Base-by-base conservation (phyloP, 2,888 invertebrate genomes). In the Ephialtes manifestator region DNA sequence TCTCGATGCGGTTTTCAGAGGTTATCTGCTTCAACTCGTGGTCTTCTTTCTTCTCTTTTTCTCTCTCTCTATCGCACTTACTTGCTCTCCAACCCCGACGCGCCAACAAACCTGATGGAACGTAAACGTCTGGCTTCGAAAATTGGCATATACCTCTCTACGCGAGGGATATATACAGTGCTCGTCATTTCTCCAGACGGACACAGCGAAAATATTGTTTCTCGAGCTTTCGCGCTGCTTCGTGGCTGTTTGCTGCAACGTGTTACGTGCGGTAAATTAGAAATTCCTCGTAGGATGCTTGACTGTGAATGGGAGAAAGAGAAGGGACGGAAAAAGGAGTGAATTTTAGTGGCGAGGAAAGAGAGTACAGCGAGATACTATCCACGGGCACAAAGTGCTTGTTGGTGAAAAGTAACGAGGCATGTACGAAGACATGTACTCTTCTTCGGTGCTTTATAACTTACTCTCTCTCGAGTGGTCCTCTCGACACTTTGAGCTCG, bases 61-160 rank as follows among this genome's bases (percentile, higher is more conserved):
- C 65, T 58, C 67, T n/a, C 20, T 63, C 74, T n/a, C 15, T 63
- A 31, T 63, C 39, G 39, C 24, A 75, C 24, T 28, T 0, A 2
- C 15, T 58, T 28, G 58, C 71, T 65, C 71, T 65, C 35, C 60
- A 70, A 35, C 67, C 28, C 48, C 60, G 72, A 35, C 67, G 74
- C 67, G 46, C 79, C 72, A 63, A 28, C 67, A 35, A 74, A 67
- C 31, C 35, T n/a, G 58, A 20, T 60, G 58, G 55, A 75, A 75
- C 58, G 68, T 75, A 81, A 81, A 81, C 81, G 81, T 81, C 74
- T 81, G 74, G 68, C 80, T 67, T 46, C 35, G 53, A 39, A 60
- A 48, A 60, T 70, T 24, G 48, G 51, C 46, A 31, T 70, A 68
- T 68, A 68, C 10, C 18, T 71, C 35, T 35, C 70, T 35, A 10